A percentile compares a stretch with the other conserved stretches of the same genome.
These are phyloP conservation scores for Ceratoteleas bidentatus DNA, from an alignment of 1,140 invertebrate genomes.

Conservation along the genomic window DNA sequence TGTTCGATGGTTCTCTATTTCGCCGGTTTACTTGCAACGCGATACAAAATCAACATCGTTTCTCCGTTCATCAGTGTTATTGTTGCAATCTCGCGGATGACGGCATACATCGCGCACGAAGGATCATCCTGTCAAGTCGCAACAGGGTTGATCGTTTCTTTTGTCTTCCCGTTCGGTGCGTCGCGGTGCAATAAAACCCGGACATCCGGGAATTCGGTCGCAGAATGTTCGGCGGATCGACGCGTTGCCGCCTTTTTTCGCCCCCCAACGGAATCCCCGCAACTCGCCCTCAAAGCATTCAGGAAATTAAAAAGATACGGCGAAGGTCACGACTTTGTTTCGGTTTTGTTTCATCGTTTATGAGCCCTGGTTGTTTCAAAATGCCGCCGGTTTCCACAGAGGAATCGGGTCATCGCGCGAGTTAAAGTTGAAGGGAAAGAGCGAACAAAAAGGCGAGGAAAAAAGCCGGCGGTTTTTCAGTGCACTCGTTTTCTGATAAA, in stretches of 20 bases:
- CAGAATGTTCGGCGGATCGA: too few species aligned
- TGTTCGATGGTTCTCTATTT: too few species aligned
- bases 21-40: constrained; percentile 9
- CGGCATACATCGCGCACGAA: constrained; percentile 20
- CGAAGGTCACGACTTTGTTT: constrained; percentile 58
- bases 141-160: constrained; percentile 34
- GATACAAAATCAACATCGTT: constrained; percentile 48
- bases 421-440: constrained; percentile 32
- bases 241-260: too few species aligned
- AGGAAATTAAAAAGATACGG: constrained; percentile 52
- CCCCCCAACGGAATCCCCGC: too few species aligned
- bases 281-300: constrained; percentile 17
- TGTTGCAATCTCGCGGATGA: constrained; percentile 36
- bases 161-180: constrained; percentile 22
- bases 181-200: too few species aligned
- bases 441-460: background rate
- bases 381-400: constrained; percentile 9
- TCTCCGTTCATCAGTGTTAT: constrained; percentile 48
- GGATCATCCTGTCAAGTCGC: constrained; percentile 35
- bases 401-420: constrained; percentile 49
- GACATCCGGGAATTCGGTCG: too few species aligned
- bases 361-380: constrained; percentile 33
- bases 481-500: constrained; percentile 25
- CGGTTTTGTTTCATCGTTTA: constrained; percentile 36
- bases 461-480: constrained; percentile 18